Conservation (phyloP, 2,888 invertebrate species). For the Balanococcus diminutus region DNA sequence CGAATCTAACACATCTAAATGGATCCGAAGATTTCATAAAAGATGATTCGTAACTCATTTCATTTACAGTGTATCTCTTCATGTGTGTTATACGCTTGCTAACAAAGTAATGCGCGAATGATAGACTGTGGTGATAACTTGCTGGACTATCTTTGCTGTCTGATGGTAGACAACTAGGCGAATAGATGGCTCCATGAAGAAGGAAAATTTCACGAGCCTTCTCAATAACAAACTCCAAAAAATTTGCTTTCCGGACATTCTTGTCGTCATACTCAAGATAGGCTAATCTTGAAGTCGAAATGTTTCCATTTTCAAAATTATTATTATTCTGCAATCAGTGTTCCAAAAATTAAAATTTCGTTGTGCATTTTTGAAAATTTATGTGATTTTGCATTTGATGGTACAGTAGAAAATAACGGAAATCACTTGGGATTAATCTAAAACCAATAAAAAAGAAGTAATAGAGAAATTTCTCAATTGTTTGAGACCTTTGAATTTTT, state of each 20-base stretch:
- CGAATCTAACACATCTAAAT: conserved; percentile 69
- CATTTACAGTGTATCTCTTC: conserved; percentile 84
- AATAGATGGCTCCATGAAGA: conserved; percentile 78
- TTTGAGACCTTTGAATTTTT: too few species aligned
- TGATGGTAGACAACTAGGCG: conserved; percentile 80
- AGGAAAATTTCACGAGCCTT: conserved; percentile 56
- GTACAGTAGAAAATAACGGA: too few species aligned
- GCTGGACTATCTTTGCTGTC: conserved; percentile 70
- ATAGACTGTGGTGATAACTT: conserved; percentile 81
- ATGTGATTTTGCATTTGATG: too few species aligned
- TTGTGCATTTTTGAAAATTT: too few species aligned
- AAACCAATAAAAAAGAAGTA: too few species aligned
- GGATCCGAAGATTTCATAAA: conserved; percentile 82
- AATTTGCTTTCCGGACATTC: background rate
- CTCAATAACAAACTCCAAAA: conserved; percentile 55
- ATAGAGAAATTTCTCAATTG: too few species aligned
- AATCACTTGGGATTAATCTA: too few species aligned
- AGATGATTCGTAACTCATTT: conserved; percentile 89
- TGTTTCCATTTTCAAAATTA: too few species aligned
- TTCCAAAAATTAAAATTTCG: too few species aligned
- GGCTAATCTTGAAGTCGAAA: conserved; percentile 61
- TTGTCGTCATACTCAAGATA: conserved; percentile 61
- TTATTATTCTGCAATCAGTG: too few species aligned
- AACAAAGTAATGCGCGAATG: conserved; percentile 82
- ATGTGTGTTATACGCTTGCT: conserved; percentile 78